Evolutionary conservation across 2,113 vertebrate genomes (phyloP).

Genomic region (Thermophis baileyi): DNA sequence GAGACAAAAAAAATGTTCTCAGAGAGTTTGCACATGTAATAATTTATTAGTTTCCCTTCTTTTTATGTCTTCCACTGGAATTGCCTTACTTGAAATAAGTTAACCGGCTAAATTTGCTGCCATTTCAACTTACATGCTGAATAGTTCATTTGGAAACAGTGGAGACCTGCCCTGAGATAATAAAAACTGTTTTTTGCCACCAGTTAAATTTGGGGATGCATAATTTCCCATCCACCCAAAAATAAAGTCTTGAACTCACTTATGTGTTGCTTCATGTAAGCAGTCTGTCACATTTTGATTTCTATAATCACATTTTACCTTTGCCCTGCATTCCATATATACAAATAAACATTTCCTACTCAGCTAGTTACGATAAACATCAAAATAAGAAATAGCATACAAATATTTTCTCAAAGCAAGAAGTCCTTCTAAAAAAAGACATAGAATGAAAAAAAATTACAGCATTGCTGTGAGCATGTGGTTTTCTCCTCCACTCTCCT

Average conservation of each 20-base stretch:
- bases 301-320: conserved; percentile 44
- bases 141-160: not conserved
- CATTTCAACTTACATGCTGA: not conserved
- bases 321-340: conserved; percentile 24
- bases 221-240: not conserved
- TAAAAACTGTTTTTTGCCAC: not conserved
- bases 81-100: not conserved
- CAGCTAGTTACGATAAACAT: not conserved
- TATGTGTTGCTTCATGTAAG: conserved; percentile 25
- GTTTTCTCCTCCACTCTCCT: not conserved
- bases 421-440: not conserved
- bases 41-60: not conserved
- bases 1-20: not conserved
- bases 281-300: conserved; percentile 20
- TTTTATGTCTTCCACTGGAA: not conserved
- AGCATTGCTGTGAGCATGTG: not conserved
- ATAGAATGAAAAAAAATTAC: not conserved
- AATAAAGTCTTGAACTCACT: conserved; percentile 17
- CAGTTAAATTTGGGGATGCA: not conserved
- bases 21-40: not conserved
- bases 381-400: not conserved
- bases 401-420: not conserved
- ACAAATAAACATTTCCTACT: conserved; percentile 21
- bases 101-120: not conserved
- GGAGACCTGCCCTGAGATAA: not conserved